Percentiles rank a stretch among this genome's conserved stretches.
phyloP scores from a whole-genome alignment of 2,113 vertebrate genomes.

The Embiotoca jacksoni region DNA sequence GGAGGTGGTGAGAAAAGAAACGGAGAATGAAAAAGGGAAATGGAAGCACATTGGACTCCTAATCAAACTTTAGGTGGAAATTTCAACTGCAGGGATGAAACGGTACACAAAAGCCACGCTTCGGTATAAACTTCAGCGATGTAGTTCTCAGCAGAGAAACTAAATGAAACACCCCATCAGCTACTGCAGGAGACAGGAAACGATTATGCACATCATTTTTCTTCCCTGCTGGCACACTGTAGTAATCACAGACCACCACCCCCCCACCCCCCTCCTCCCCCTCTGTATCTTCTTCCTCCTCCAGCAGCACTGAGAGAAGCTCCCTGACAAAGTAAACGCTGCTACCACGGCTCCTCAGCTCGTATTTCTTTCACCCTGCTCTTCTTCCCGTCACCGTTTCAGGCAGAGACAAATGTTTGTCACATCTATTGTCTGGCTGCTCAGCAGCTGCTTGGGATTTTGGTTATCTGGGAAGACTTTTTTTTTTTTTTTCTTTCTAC shows the following conservation, averaged over 20 bases:
- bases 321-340: conserved; percentile 47
- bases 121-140: too few relatives aligned
- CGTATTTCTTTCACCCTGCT: conserved; percentile 21
- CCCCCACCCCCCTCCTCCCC: conserved; percentile 23
- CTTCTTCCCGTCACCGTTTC: conserved; percentile 26
- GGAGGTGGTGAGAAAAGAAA: not conserved
- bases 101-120: too few relatives aligned
- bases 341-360: conserved; percentile 30
- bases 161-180: conserved; percentile 72
- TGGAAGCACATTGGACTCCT: not conserved
- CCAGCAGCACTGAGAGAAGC: conserved; percentile 3
- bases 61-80: too few relatives aligned
- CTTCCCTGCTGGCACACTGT: conserved; percentile 59
- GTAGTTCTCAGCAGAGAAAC: too few relatives aligned
- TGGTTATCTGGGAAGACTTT: not conserved
- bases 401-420: conserved; percentile 36
- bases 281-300: conserved; percentile 49
- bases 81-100: too few relatives aligned
- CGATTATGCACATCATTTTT: conserved; percentile 72
- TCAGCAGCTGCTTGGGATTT: conserved; percentile 31
- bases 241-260: conserved; percentile 34
- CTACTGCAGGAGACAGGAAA: conserved; percentile 66
- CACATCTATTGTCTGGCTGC: conserved; percentile 42
- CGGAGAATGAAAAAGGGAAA: not conserved
- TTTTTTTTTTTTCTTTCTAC: conserved; percentile 6